phyloP scores from a whole-genome alignment of 2,888 invertebrate species.

The Cheilosia grossa region DNA sequence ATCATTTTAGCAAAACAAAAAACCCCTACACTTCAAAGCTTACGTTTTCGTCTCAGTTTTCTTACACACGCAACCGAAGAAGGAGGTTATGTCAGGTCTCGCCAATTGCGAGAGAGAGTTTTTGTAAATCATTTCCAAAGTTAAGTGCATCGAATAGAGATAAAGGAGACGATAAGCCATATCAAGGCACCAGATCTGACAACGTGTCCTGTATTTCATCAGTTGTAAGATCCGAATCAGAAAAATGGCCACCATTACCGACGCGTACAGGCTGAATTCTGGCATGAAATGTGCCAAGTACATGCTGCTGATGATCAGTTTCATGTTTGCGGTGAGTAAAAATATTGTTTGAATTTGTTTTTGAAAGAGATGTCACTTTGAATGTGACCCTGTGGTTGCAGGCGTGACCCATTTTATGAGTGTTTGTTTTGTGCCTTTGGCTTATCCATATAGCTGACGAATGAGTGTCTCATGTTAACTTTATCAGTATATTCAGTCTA shows the following conservation, averaged over 20 bases:
- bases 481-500: conserved; percentile 13
- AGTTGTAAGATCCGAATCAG: not conserved
- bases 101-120: not conserved
- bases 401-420: not conserved
- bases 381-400: not conserved
- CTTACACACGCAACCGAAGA: conserved; percentile 3
- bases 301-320: conserved; percentile 89
- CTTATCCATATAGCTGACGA: conserved; percentile 18
- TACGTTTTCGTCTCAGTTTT: conserved; percentile 34
- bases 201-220: not conserved
- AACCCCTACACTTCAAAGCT: conserved; percentile 7
- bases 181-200: not conserved
- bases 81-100: conserved; percentile 10
- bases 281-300: conserved; percentile 91
- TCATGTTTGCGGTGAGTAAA: conserved; percentile 90
- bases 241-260: conserved; percentile 77
- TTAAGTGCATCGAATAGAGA: not conserved
- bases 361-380: not conserved
- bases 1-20: conserved; percentile 18
- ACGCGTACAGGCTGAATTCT: conserved; percentile 84
- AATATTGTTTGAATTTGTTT: not conserved
- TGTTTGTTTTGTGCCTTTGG: conserved; percentile 7
- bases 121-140: not conserved
- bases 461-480: not conserved
- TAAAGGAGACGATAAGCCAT: not conserved